Base-by-base conservation (phyloP, 2,888 invertebrate species). In the Lottia scabra region DNA sequence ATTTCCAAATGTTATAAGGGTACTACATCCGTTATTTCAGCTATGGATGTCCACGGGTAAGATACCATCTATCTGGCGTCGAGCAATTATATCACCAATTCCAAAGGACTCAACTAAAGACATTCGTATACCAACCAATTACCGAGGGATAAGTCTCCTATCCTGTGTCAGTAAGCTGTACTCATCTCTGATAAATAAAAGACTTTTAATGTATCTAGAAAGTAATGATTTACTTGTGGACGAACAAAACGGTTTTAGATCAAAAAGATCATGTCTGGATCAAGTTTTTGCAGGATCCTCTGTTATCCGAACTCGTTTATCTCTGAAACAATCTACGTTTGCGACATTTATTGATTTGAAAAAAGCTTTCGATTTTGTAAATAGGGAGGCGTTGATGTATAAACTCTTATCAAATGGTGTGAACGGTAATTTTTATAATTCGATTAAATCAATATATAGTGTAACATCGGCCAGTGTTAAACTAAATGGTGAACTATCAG, bases 311-410 rank as follows among this genome's bases (percentile, higher is more conserved):
- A 46, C 46, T 15, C 46, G 46, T 1, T 15, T 46, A 46, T 16
- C 16, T 15, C 13, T 15, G 16, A 64, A 64, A 38, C 26, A 64
- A 64, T 0, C 19, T 26, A 23, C 30, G 10, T n/a, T 64, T 38
- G n/a, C 64, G 16, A 27, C 64, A 16, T 64, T 64, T 26, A 64
- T 64, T 64, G 30, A 64, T 38, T 46, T 46, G n/a, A n/a, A n/a
- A n/a, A n/a, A n/a, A n/a, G n/a, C n/a, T n/a, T n/a, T n/a, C n/a
- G n/a, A n/a, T n/a, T 46, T 16, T 46, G 16, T 46, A 15, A 4
- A 46, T 16, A 46, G 46, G 16, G 46, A 46, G 46, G 13, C 46
- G 3, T 46, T 46, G 46, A 15, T 46, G 13, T 46, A 46, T 46
- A 46, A 46, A 46, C 46, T 46, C 46, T 16, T 46, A 16, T 1